These are phyloP conservation scores for Argyresthia goedartella DNA, from an alignment of 2,888 invertebrate species.

Conservation along the genomic window DNA sequence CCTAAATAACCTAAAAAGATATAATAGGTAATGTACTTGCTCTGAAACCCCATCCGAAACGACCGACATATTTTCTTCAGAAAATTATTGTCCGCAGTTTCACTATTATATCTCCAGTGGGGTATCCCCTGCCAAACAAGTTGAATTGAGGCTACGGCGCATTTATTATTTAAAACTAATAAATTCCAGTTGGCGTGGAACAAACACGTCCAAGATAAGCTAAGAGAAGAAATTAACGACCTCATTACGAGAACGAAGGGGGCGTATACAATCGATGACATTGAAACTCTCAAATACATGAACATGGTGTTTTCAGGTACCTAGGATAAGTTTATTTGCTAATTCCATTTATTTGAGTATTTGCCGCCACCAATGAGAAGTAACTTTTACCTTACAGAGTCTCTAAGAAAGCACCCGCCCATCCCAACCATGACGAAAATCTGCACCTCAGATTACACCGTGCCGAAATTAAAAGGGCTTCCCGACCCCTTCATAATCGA, in stretches of 20 bases:
- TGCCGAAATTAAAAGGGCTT: constrained; percentile 9
- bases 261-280: constrained; percentile 19
- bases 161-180: background rate
- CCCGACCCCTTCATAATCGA: constrained; percentile 9
- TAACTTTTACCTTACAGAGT: constrained; percentile 21
- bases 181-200: constrained; percentile 18
- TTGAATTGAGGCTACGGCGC: background rate
- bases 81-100: background rate
- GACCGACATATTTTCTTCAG: background rate
- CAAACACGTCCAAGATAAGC: constrained; percentile 19
- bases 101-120: background rate
- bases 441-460: constrained; percentile 19
- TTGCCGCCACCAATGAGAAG: background rate
- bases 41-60: background rate
- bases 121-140: background rate
- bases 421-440: constrained; percentile 18
- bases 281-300: constrained; percentile 24
- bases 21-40: background rate
- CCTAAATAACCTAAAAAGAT: background rate
- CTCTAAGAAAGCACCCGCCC: constrained; percentile 25
- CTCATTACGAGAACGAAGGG: constrained; percentile 13
- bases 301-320: constrained; percentile 25
- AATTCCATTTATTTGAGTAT: background rate
- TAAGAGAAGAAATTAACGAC: constrained; percentile 21
- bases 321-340: background rate